These are phyloP conservation scores for Ondatra zibethicus DNA, from an alignment of 2,113 vertebrate species.

Conservation along the genomic window DNA sequence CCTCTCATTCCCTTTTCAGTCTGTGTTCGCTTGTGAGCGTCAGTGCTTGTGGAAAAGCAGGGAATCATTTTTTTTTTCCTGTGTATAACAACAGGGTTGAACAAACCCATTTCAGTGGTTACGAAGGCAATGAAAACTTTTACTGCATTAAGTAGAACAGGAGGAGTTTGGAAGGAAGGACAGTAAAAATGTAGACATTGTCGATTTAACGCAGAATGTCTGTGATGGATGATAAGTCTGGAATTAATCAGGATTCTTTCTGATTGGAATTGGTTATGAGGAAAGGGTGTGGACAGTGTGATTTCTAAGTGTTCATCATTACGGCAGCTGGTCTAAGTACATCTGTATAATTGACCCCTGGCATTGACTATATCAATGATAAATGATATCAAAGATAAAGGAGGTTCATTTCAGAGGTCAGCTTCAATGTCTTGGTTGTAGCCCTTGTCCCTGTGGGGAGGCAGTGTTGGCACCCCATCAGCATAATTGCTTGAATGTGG, in stretches of 20 bases:
- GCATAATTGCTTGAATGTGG: neutral
- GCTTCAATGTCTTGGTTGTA: neutral
- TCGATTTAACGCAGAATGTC: neutral
- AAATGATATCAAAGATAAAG: neutral
- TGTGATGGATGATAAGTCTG: neutral
- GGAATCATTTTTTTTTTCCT: neutral
- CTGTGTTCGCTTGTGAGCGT: neutral
- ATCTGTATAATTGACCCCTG: neutral
- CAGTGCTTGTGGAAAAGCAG: neutral
- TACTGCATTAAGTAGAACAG: neutral
- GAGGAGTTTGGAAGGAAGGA: neutral
- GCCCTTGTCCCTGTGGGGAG: neutral
- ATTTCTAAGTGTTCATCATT: neutral
- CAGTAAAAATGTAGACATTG: neutral
- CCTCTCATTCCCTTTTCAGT: neutral
- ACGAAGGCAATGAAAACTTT: neutral
- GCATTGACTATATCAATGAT: neutral
- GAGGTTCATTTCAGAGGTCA: neutral
- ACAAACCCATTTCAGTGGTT: neutral
- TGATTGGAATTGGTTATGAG: neutral
- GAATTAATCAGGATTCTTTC: neutral
- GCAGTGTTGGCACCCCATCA: fast-evolving
- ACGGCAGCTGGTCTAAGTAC: neutral
- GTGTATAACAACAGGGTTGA: neutral
- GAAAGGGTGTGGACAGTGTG: neutral